phyloP scores from a whole-genome alignment of 2,113 vertebrate species.

The Microcebus jonahi region DNA sequence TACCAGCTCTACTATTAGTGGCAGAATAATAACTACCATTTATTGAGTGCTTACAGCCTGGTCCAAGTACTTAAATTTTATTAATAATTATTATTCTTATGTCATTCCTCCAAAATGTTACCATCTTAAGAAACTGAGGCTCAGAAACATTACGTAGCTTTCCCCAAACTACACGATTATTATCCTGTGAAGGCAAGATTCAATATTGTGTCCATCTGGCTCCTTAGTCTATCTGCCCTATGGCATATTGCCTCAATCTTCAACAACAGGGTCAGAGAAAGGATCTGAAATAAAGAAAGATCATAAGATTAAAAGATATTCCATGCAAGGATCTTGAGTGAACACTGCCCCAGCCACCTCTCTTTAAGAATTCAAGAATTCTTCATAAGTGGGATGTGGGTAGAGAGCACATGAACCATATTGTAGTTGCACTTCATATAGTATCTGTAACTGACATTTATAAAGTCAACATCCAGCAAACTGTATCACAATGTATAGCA shows the following conservation, averaged over 20 bases:
- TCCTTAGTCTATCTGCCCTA: background rate
- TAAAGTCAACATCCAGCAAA: background rate
- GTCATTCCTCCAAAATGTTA: background rate
- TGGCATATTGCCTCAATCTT: background rate
- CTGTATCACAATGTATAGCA: background rate
- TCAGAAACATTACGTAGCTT: background rate
- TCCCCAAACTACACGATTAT: background rate
- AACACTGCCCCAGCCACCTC: background rate
- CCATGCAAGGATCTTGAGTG: background rate
- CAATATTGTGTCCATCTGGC: background rate
- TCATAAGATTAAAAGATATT: background rate
- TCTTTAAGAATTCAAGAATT: background rate
- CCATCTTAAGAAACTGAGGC: background rate
- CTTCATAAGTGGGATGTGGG: background rate
- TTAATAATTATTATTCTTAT: background rate
- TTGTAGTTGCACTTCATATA: background rate
- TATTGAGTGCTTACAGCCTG: background rate
- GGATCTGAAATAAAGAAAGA: background rate
- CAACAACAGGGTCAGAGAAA: background rate
- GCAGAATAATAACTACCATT: background rate
- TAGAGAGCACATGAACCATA: background rate
- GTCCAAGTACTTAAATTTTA: background rate
- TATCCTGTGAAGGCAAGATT: background rate
- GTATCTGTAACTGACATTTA: background rate
- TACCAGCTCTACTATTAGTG: background rate